These are phyloP conservation scores for Noctua fimbriata DNA, from an alignment of 2,888 invertebrate genomes.

Conservation along the genomic window DNA sequence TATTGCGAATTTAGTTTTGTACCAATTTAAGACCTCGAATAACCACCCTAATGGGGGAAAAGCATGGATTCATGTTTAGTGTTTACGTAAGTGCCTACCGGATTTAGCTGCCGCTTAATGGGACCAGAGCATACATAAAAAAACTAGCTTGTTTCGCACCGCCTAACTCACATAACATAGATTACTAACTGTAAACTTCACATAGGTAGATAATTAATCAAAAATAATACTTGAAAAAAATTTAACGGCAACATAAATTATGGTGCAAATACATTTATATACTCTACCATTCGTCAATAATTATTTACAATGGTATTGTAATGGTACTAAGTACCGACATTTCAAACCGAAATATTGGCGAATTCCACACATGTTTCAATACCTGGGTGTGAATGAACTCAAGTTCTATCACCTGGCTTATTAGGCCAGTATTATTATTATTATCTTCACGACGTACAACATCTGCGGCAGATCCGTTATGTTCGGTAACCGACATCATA, in stretches of 20 bases:
- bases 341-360: not conserved
- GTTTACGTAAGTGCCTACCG: not conserved
- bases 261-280: not conserved
- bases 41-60: not conserved
- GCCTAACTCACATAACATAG: slow-evolving; percentile 12
- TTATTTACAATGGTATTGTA: slow-evolving; percentile 7
- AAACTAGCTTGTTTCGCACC: slow-evolving; percentile 15
- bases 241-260: not conserved
- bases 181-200: slow-evolving; percentile 35
- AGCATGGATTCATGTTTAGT: not conserved
- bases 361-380: slow-evolving; percentile 15
- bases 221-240: slow-evolving; percentile 2
- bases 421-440: slow-evolving; percentile 27
- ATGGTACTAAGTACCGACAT: slow-evolving; percentile 9
- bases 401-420: slow-evolving; percentile 40
- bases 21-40: not conserved
- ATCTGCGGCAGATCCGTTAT: slow-evolving; percentile 17
- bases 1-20: not conserved
- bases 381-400: slow-evolving; percentile 51
- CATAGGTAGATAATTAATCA: not conserved
- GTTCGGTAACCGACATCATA: not conserved
- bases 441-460: slow-evolving; percentile 2
- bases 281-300: not conserved
- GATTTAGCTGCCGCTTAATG: slow-evolving; percentile 10
- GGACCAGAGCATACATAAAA: slow-evolving; percentile 26